Conservation (phyloP, 2,888 invertebrate genomes). For the Lutraria lutraria region DNA sequence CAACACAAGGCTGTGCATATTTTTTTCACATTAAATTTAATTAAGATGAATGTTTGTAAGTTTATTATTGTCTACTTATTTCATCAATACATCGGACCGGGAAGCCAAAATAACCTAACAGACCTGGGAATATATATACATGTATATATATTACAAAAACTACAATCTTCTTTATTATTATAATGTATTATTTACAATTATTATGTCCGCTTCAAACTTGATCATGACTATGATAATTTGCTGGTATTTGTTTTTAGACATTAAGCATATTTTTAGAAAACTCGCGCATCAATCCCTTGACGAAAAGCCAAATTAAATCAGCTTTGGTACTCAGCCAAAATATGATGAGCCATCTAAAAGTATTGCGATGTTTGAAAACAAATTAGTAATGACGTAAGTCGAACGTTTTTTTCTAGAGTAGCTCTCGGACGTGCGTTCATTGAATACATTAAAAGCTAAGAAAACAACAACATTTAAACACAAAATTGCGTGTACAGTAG, state of each 20-base stretch:
- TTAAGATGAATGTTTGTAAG: not conserved
- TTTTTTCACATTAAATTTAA: not conserved
- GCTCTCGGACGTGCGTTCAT: not conserved
- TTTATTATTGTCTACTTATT: not conserved
- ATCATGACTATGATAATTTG: not conserved
- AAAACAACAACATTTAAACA: too few species aligned
- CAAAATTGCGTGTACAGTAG: too few species aligned
- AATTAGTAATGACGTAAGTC: conserved; percentile 29
- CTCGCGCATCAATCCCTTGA: not conserved
- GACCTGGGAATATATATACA: not conserved
- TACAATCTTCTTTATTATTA: too few species aligned
- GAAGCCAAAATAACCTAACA: not conserved
- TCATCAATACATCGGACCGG: not conserved
- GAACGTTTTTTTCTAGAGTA: not conserved
- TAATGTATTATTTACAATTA: not conserved
- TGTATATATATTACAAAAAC: too few species aligned
- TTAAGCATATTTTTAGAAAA: not conserved
- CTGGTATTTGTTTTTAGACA: not conserved
- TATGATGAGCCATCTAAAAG: conserved; percentile 27
- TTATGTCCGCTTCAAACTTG: conserved; percentile 1
- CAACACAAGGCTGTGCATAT: too few species aligned
- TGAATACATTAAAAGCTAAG: not conserved
- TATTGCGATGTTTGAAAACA: conserved; percentile 28
- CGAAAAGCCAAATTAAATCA: conserved; percentile 9
- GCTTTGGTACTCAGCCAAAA: conserved; percentile 18